These are phyloP conservation scores for Pampus argenteus DNA, from an alignment of 2,797 vertebrate species.

Conservation along the genomic window DNA sequence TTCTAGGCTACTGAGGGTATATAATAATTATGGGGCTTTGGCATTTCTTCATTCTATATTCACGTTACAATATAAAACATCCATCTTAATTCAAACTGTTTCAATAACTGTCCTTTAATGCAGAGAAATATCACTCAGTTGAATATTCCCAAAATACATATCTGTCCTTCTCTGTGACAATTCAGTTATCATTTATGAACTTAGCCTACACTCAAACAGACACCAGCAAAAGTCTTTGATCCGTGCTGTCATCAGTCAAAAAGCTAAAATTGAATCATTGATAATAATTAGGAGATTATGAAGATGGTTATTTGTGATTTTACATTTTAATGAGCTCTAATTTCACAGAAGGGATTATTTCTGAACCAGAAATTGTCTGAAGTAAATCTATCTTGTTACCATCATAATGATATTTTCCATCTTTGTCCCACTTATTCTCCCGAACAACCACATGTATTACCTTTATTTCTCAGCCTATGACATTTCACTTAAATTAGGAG, in stretches of 20 bases:
- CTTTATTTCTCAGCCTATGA: too few relatives aligned
- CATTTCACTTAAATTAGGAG: too few relatives aligned
- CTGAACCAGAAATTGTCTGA: not conserved
- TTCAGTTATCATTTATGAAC: conserved; percentile 13
- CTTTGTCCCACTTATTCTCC: not conserved
- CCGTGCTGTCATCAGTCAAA: conserved; percentile 7
- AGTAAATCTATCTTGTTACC: not conserved
- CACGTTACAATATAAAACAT: conserved; percentile 8
- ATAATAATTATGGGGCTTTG: not conserved
- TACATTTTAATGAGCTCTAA: conserved; percentile 10
- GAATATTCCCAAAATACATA: conserved; percentile 2
- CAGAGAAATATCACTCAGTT: not conserved
- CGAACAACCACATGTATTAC: not conserved
- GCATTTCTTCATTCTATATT: conserved; percentile 5
- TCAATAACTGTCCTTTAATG: not conserved
- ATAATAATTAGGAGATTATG: not conserved
- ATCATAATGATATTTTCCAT: not conserved
- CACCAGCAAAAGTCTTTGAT: not conserved
- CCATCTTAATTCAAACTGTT: not conserved
- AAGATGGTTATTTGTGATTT: conserved; percentile 20
- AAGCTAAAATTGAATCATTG: not conserved
- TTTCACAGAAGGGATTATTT: conserved; percentile 2
- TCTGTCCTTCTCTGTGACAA: not conserved
- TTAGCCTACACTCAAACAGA: conserved; percentile 2
- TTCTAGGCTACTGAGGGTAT: not conserved